Base-by-base conservation (phyloP, 2,888 invertebrate species). In the Nematopogon swammerdamellus region DNA sequence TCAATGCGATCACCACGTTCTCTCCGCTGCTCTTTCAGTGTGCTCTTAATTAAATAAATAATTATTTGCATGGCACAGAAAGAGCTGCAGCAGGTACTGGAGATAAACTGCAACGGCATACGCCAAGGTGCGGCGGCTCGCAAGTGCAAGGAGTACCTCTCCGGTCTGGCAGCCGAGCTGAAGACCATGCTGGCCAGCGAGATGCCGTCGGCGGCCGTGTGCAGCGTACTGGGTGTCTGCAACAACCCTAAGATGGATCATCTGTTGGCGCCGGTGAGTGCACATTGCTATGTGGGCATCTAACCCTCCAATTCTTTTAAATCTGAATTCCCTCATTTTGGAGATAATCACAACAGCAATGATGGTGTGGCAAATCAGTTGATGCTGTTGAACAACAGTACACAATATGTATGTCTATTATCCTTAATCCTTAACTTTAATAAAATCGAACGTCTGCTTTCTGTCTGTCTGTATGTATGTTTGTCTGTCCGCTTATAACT, bases 161-260 rank as follows among this genome's bases (percentile, higher is more conserved):
- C 61, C 0, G 57, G 63, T 2, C 64, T 93, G 46, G 89, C 87
- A 19, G 87, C 91, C 65, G 84, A 93, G 61, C 87, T 91, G 60
- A 84, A 87, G 58, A 91, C 92, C 1, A 90, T 95, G 60, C 72
- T 95, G 46, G 85, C 88, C 20, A 94, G 95, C 0, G 82, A 91
- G 61, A 90, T 93, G 85, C 85, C 92, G 60, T 88, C 95, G 1
- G 88, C 91, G 62, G 86, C 88, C 52, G 92, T 95, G 60, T 95
- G 94, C 66, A 82, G 85, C 0, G 86, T 92, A 20, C 86, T 93
- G 54, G 92, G 91, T 45, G 85, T 95, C 57, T 95, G 95, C 63
- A 92, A 93, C 65, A 92, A 86, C 59, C 82, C 75, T 16, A 80
- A 81, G 51, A 81, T 92, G 46, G 87, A 91, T 58, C 72, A 82